Conservation (phyloP, 1,140 invertebrate species). For the Stegodyphus dumicola region DNA sequence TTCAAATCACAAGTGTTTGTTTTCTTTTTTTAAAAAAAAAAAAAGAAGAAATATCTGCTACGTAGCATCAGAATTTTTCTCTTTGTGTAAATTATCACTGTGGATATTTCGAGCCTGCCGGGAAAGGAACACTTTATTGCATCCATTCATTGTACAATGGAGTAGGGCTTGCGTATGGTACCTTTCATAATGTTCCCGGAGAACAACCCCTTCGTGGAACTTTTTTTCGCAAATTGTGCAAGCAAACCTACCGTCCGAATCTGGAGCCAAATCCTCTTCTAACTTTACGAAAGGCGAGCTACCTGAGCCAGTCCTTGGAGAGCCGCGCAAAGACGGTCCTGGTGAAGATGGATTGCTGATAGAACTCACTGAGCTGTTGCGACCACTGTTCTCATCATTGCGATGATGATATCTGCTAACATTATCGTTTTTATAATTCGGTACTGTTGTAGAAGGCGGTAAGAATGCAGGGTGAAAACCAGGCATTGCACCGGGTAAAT, state of each 20-base stretch:
- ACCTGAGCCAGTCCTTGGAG: background rate
- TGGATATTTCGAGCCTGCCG: slow-evolving; percentile 38
- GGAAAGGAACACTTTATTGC: slow-evolving; percentile 61
- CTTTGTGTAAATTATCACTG: slow-evolving; percentile 47
- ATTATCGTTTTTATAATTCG: slow-evolving; percentile 28
- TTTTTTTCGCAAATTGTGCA: slow-evolving; percentile 76
- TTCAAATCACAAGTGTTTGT: background rate
- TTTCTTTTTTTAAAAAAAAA: background rate
- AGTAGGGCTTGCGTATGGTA: slow-evolving; percentile 71
- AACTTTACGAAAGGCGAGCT: slow-evolving; percentile 12
- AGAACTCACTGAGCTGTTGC: slow-evolving; percentile 44
- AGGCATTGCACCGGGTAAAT: slow-evolving; percentile 37
- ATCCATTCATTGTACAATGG: slow-evolving; percentile 49
- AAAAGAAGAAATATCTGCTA: slow-evolving; percentile 3
- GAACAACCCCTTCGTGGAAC: slow-evolving; percentile 73
- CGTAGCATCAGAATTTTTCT: slow-evolving; percentile 33
- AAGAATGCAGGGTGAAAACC: slow-evolving; percentile 58
- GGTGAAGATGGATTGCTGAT: slow-evolving; percentile 46
- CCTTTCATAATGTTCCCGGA: slow-evolving; percentile 78
- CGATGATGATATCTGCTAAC: background rate
- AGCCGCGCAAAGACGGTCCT: slow-evolving; percentile 18
- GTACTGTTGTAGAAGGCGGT: slow-evolving; percentile 19
- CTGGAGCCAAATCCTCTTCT: slow-evolving; percentile 46
- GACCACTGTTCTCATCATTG: slow-evolving; percentile 35
- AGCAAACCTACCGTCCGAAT: slow-evolving; percentile 67